phyloP scores from a whole-genome alignment of 1,140 invertebrate genomes.

The Hesperophylax magnus region DNA sequence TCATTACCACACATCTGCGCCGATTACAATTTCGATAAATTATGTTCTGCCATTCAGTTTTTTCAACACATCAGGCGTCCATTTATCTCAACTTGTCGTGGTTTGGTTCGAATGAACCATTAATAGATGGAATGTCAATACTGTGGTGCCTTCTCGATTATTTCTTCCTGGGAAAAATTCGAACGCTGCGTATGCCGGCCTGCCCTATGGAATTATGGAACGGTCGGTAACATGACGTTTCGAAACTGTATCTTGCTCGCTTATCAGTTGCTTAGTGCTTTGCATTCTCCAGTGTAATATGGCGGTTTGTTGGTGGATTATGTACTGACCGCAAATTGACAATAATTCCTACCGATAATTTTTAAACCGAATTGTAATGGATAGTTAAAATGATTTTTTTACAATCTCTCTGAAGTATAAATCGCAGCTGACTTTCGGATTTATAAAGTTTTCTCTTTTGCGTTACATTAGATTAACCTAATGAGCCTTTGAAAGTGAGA shows the following conservation, averaged over 20 bases:
- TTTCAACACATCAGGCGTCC: conserved; percentile 17
- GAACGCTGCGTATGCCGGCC: neutral
- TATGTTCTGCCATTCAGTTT: conserved; percentile 28
- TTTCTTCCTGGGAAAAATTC: conserved; percentile 35
- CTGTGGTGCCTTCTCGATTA: conserved; percentile 32
- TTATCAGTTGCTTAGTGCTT: conserved; percentile 4
- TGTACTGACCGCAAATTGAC: conserved; percentile 28
- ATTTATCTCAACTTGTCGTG: conserved; percentile 36
- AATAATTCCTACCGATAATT: neutral
- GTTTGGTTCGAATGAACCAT: conserved; percentile 26
- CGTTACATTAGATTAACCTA: conserved; percentile 14
- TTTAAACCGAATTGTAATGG: conserved; percentile 11
- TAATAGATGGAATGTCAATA: conserved; percentile 42
- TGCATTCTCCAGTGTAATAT: conserved; percentile 15
- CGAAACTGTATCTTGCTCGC: conserved; percentile 16
- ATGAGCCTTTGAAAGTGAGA: conserved; percentile 24
- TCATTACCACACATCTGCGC: conserved; percentile 12
- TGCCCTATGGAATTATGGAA: neutral
- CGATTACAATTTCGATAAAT: conserved; percentile 30
- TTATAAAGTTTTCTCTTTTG: conserved; percentile 28
- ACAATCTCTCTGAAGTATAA: neutral
- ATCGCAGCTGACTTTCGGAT: conserved; percentile 4
- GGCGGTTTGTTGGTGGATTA: conserved; percentile 1
- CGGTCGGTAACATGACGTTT: neutral
- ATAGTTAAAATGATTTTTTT: neutral